Base-by-base conservation (phyloP, 2,888 invertebrate species). In the Idaea straminata region DNA sequence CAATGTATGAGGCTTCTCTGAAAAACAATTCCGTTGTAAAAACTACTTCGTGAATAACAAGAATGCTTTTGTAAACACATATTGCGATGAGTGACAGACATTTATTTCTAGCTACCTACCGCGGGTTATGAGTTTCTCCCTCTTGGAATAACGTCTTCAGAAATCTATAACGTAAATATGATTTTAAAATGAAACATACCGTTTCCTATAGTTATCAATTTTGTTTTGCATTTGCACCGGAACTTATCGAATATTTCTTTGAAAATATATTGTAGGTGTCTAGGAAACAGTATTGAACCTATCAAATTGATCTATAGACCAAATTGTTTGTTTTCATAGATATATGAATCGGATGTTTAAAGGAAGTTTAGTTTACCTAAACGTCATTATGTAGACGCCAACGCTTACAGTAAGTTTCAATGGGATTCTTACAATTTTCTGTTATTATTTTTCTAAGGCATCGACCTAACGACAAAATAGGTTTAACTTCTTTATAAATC, bases 111-210 rank as follows among this genome's bases (percentile, higher is more conserved):
- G 3, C 47, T 47, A 47, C 47, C 13, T 47, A 25, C 10, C 2
- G 6, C 47, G 47, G 47, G 47, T 47, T 47, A 47, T 47, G 47
- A 47, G 47, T 47, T 4, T 47, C 47, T 47, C 47, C 13, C 47
- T 47, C 47, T 47, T 47, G 47, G 47, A 47, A 47, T 47, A 47
- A 13, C 47, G 47, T 47, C 13, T 47, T 47, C 13, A 47, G 47
- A 47, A 47, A 47, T 47, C 47, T 59, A 59, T 64, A 61, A 64
- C 64, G 64, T 61, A 47, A 47, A 47, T 13, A 7, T 47, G 5
- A 47, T 47, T 47, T 25, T 47, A 47, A 47, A 47, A 47, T 47
- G 47, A 7, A 47, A 47, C 47, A 47, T 47, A 47, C 47, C 47
- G 10, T 47, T 47, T 47, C 47, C 47, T 47, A 47, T 47, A 47